Evolutionary conservation across 2,888 invertebrate species (phyloP).

Genomic region (Hylaea fasciaria): DNA sequence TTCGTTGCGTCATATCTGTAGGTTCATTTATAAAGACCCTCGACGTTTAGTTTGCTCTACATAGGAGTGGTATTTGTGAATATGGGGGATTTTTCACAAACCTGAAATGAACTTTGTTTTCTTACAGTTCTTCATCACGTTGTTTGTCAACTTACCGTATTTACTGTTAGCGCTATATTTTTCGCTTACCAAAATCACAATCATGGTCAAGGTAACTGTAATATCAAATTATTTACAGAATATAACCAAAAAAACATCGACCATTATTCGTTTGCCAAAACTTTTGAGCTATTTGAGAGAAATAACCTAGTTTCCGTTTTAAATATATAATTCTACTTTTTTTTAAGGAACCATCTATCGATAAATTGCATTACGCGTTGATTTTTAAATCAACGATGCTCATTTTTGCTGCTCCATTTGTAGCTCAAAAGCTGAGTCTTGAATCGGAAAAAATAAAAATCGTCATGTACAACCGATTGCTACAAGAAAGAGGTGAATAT

Average conservation of each 20-base stretch:
- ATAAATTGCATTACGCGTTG: neutral
- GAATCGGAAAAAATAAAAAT: conserved; percentile 9
- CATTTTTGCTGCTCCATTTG: conserved; percentile 2
- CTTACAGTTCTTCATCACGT: conserved; percentile 9
- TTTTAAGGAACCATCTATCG: neutral
- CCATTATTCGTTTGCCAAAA: too few relatives aligned
- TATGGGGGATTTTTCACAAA: neutral
- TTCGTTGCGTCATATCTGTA: neutral
- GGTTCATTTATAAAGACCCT: neutral
- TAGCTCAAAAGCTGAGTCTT: neutral
- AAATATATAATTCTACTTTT: neutral
- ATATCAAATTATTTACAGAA: too few relatives aligned
- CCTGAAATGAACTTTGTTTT: neutral
- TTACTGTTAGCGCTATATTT: neutral
- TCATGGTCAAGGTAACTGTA: neutral
- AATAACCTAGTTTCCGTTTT: too few relatives aligned
- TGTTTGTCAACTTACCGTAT: neutral
- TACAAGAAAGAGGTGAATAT: conserved; percentile 5
- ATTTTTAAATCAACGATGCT: neutral
- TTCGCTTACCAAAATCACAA: neutral
- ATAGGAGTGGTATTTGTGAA: too few relatives aligned
- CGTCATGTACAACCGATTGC: neutral
- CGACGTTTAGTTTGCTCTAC: too few relatives aligned
- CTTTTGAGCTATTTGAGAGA: too few relatives aligned
- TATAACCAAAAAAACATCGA: too few relatives aligned